These are phyloP conservation scores for Mechanitis messenoides DNA, from an alignment of 2,888 invertebrate species.

Conservation along the genomic window DNA sequence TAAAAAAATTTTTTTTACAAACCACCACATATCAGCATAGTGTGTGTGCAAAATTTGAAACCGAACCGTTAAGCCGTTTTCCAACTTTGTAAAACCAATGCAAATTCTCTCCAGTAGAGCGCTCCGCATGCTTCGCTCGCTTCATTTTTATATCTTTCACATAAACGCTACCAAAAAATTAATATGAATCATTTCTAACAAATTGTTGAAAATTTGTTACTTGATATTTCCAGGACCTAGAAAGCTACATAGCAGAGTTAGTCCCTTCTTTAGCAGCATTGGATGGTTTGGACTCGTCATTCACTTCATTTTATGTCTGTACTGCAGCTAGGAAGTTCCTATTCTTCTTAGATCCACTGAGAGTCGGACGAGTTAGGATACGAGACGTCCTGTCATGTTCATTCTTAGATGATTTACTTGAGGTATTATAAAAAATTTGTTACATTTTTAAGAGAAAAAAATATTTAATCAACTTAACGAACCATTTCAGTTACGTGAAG, in stretches of 20 bases:
- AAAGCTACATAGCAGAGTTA: conserved; percentile 95
- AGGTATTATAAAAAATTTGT: conserved; percentile 62
- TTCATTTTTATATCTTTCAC: too few relatives aligned
- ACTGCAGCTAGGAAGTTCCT: conserved; percentile 97
- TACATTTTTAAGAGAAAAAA: too few relatives aligned
- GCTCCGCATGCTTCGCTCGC: too few relatives aligned
- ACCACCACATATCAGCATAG: too few relatives aligned
- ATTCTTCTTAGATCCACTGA: conserved; percentile 94
- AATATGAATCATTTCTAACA: too few relatives aligned
- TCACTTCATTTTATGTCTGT: conserved; percentile 97
- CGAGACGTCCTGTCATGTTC: conserved; percentile 94
- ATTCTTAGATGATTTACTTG: conserved; percentile 93
- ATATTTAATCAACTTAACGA: background rate
- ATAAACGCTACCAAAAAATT: too few relatives aligned
- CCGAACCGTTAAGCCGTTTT: too few relatives aligned
- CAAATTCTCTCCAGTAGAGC: too few relatives aligned
- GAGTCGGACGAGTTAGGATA: conserved; percentile 92
- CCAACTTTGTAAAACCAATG: too few relatives aligned
- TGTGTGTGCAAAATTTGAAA: too few relatives aligned
- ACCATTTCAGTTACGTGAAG: conserved; percentile 81
- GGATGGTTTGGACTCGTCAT: conserved; percentile 93
- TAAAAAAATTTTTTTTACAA: too few relatives aligned
- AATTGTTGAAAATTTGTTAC: too few relatives aligned
- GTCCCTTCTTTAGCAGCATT: conserved; percentile 94
- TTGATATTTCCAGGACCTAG: conserved; percentile 83